phyloP scores from a whole-genome alignment of 2,888 invertebrate species.

The Amphipyra tragopoginis region DNA sequence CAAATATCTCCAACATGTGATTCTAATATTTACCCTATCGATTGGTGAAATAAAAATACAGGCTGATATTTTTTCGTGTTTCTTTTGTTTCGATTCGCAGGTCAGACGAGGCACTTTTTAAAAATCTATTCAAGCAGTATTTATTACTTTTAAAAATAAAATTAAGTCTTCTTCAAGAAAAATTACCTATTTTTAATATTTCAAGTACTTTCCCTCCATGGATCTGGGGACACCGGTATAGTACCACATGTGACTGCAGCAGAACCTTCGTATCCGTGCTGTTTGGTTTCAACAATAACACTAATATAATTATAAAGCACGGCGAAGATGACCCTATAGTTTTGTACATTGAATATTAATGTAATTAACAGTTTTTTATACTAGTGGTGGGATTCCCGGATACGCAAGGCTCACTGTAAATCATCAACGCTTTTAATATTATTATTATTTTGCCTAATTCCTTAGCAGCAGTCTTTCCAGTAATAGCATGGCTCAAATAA shows the following conservation, averaged over 20 bases:
- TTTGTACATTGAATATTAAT: background rate
- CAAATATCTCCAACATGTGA: too few species aligned
- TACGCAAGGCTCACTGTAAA: conserved; percentile 14
- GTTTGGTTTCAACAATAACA: background rate
- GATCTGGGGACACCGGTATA: too few species aligned
- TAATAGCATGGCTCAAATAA: conserved; percentile 36
- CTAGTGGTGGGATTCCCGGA: background rate
- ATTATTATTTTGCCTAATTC: conserved; percentile 18
- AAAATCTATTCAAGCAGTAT: too few species aligned
- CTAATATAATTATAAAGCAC: background rate
- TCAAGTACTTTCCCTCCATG: too few species aligned
- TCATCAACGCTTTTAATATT: background rate
- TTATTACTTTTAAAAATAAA: too few species aligned
- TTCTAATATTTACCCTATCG: too few species aligned
- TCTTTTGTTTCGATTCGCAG: too few species aligned
- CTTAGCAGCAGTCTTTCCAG: conserved; percentile 49
- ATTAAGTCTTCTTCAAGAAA: too few species aligned
- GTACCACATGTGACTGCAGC: conserved; percentile 4
- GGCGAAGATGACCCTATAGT: background rate
- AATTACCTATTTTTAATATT: too few species aligned
- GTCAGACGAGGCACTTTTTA: too few species aligned
- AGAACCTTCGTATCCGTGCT: background rate
- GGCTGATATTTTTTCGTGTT: too few species aligned
- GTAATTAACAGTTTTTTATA: background rate
- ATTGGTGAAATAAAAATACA: too few species aligned